Conservation (phyloP, 2,113 vertebrate species). For the Oreocharis arfaki region DNA sequence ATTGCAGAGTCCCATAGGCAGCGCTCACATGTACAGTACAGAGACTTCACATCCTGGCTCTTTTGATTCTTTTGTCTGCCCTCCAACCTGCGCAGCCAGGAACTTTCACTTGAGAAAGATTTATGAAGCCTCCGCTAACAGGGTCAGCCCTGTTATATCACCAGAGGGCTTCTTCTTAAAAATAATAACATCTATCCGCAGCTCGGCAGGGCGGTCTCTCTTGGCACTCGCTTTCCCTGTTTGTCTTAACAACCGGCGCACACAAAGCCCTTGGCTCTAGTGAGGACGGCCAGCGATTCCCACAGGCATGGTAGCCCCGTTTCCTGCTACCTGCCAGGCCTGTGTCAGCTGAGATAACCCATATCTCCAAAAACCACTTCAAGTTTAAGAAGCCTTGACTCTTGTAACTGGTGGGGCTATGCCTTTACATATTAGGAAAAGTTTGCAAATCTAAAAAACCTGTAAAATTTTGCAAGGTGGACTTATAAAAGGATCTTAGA, state of each 20-base stretch:
- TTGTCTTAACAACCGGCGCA: constrained; percentile 79
- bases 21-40: constrained; percentile 73
- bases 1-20: constrained; percentile 83
- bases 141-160: constrained; percentile 82
- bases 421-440: background rate
- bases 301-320: constrained; percentile 56
- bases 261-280: constrained; percentile 41
- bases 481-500: background rate
- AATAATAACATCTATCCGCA: constrained; percentile 88
- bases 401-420: background rate
- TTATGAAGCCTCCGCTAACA: constrained; percentile 82
- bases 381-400: background rate
- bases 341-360: constrained; percentile 49
- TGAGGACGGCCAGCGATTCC: constrained; percentile 36
- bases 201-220: constrained; percentile 72
- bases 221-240: constrained; percentile 76
- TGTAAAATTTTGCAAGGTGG: background rate
- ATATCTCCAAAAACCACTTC: background rate
- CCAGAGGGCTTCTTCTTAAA: constrained; percentile 83
- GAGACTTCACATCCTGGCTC: constrained; percentile 85
- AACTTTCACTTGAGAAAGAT: constrained; percentile 89
- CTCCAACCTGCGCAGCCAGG: constrained; percentile 84
- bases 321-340: constrained; percentile 49
- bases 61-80: constrained; percentile 84
- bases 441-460: background rate